Evolutionary conservation across 2,888 invertebrate species (phyloP).

Genomic region (Orthosia gracilis): DNA sequence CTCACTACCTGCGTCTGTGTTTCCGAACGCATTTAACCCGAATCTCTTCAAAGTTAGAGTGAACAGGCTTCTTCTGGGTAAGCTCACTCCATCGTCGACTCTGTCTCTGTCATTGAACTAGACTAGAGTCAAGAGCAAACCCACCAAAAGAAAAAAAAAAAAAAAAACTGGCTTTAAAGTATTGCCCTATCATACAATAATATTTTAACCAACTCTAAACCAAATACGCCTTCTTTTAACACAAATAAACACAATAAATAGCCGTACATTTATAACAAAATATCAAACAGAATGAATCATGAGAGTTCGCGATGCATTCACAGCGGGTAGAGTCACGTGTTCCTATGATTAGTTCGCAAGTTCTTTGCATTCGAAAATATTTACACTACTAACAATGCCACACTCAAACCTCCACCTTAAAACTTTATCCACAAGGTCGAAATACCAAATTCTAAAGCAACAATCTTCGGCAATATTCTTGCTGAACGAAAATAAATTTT

Average conservation of each 20-base stretch:
- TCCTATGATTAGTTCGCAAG: constrained; percentile 84
- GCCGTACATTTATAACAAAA: constrained; percentile 58
- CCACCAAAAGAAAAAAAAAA: too few relatives aligned
- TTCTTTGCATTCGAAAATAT: constrained; percentile 75
- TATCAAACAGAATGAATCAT: constrained; percentile 71
- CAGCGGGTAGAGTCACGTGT: constrained; percentile 80
- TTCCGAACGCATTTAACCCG: too few relatives aligned
- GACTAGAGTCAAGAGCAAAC: too few relatives aligned
- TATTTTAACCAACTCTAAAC: constrained; percentile 19
- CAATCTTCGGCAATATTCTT: constrained; percentile 25
- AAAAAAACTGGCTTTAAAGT: background rate
- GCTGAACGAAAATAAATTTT: constrained; percentile 47
- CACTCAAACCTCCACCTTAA: constrained; percentile 33
- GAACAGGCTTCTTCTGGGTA: too few relatives aligned
- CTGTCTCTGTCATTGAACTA: too few relatives aligned
- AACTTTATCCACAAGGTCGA: background rate
- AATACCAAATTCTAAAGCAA: constrained; percentile 9
- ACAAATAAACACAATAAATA: constrained; percentile 52
- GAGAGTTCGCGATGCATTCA: constrained; percentile 65
- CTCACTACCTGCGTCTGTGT: too few relatives aligned
- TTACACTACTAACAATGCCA: constrained; percentile 38
- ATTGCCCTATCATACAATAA: background rate
- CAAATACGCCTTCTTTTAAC: constrained; percentile 36
- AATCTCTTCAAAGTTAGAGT: too few relatives aligned
- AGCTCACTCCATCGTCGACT: too few relatives aligned